phyloP scores from a whole-genome alignment of 2,797 vertebrate genomes.

The Tragopan temminckii region DNA sequence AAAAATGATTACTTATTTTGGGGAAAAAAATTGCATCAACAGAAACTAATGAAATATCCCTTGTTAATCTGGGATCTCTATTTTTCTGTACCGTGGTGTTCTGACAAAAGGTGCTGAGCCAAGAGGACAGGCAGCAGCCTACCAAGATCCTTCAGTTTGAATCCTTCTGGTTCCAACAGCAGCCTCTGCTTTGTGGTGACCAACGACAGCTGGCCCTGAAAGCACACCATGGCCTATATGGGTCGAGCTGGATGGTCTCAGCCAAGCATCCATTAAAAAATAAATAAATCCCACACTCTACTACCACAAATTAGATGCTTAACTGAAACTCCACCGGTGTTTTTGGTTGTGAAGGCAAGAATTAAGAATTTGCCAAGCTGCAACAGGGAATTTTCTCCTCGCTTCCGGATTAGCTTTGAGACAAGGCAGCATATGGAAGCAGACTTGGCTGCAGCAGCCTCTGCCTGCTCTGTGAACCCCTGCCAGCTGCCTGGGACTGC shows the following conservation, averaged over 20 bases:
- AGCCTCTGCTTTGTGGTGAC: not conserved
- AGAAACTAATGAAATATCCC: not conserved
- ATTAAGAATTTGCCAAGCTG: not conserved
- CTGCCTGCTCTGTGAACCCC: slow-evolving; percentile 36
- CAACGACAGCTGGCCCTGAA: not conserved
- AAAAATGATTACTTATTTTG: not conserved
- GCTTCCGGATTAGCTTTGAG: slow-evolving; percentile 17
- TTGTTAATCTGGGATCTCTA: not conserved
- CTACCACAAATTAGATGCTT: not conserved
- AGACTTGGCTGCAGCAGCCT: slow-evolving; percentile 37
- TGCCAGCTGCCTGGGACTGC: slow-evolving; percentile 25
- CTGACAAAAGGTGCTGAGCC: not conserved
- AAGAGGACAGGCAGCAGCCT: not conserved
- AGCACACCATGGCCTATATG: not conserved
- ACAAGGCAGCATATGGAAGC: slow-evolving; percentile 47
- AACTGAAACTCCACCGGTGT: not conserved
- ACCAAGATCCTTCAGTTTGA: not conserved
- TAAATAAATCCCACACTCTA: accelerated
- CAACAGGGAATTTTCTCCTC: slow-evolving; percentile 1
- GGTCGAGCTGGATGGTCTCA: not conserved
- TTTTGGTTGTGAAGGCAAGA: not conserved
- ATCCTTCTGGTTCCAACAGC: not conserved
- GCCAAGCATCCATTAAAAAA: not conserved
- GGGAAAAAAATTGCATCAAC: not conserved
- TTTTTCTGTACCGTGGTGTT: not conserved